Evolutionary conservation across 1,140 invertebrate species (phyloP), one percentile per base, ranked within the genome.

Genomic region (Caenorhabditis remanei): DNA sequence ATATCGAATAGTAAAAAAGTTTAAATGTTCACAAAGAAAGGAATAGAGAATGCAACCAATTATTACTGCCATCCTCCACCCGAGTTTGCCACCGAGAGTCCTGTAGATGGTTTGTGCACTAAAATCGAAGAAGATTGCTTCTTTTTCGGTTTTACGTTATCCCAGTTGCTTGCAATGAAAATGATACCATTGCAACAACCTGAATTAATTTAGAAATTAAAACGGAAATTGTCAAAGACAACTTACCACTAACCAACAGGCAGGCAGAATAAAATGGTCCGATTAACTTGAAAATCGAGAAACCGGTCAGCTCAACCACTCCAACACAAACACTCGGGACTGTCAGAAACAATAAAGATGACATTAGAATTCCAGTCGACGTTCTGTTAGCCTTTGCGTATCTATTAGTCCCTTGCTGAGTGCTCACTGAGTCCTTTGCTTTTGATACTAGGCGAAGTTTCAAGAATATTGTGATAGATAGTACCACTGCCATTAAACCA

Each of bases 201-300:
- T 46, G 65, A 32, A 71, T 71, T 8, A 24, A 8, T 43, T 67
- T 0, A 14, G 7, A 9, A 24, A 6, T 40, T 9, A 67, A 8
- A 9, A 32, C 11, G 24, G 8, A 7, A 19, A 7, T 58, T 8
- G 14, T 16, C 7, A n/a, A 1, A 21, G n/a, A 1, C 14, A 32
- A 71, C 65, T n/a, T n/a, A 71, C 65, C 65, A 43, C 65, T 71
- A 9, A 71, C 65, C 46, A 71, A 46, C 65, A 71, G 46, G n/a
- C 65, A 71, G 0, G 65, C 65, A 13, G 65, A 71, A 21, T 85
- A 85, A n/a, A 85, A 85, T 32, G 84, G 84, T 50, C 84, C 84
- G 14, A 67, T 32, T 0, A 55, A 19, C 11, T 46, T 61, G 84
- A 85, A 85, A 53, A 67, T 67, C 1, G 84, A 67, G 43, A 48